phyloP scores from a whole-genome alignment of 2,113 vertebrate genomes.

The Pluvialis apricaria region DNA sequence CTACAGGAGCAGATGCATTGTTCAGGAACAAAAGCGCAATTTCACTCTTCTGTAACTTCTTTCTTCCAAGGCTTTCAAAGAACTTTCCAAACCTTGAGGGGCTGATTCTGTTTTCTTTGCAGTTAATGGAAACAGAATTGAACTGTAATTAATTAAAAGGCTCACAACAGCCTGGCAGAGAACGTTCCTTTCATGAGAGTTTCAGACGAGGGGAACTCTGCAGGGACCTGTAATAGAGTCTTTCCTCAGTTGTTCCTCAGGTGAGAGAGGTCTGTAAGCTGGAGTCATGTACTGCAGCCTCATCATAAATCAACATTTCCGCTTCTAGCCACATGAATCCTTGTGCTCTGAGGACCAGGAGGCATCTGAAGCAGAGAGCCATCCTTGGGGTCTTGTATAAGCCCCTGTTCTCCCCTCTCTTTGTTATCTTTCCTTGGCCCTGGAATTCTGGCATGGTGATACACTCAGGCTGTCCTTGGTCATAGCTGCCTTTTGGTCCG shows the following conservation, averaged over 20 bases:
- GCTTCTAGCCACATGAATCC: not conserved
- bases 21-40: not conserved
- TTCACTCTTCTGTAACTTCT: not conserved
- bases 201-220: not conserved
- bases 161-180: not conserved
- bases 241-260: not conserved
- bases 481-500: not conserved
- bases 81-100: not conserved
- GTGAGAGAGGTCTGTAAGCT: not conserved
- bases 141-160: not conserved
- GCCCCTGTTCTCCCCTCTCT: not conserved
- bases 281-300: not conserved
- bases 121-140: slow-evolving; percentile 5
- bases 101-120: not conserved
- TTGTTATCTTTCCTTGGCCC: not conserved
- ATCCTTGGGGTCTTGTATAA: not conserved
- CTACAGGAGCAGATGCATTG: not conserved
- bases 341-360: not conserved
- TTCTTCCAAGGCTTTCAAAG: slow-evolving; percentile 5
- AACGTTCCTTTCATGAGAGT: not conserved
- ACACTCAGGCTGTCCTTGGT: not conserved
- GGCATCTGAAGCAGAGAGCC: not conserved
- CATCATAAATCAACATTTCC: not conserved
- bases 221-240: not conserved
- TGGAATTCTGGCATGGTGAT: not conserved